Evolutionary conservation across 2,888 invertebrate genomes (phyloP).

Genomic region (Netelia fuscicornis): DNA sequence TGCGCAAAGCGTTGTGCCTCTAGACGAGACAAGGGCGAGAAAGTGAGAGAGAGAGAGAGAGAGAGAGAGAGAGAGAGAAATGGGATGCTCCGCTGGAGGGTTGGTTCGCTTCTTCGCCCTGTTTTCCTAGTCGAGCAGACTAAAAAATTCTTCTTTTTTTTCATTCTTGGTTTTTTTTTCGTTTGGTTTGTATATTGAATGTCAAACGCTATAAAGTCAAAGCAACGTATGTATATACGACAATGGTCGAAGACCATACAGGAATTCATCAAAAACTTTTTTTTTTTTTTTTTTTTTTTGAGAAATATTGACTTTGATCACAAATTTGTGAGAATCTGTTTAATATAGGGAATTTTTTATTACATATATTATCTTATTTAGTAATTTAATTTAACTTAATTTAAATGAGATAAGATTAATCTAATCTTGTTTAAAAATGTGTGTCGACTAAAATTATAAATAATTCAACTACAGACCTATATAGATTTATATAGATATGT

Average conservation of each 20-base stretch:
- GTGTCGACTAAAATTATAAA: too few species aligned
- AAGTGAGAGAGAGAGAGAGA: not conserved
- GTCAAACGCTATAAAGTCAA: slow-evolving; percentile 41
- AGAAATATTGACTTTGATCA: not conserved
- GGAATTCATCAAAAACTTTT: not conserved
- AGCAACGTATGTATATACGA: not conserved
- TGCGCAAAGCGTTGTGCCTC: slow-evolving; percentile 42
- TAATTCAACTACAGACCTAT: too few species aligned
- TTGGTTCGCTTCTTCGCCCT: not conserved
- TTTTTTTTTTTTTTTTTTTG: not conserved
- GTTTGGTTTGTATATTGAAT: slow-evolving; percentile 16
- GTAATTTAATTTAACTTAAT: too few species aligned
- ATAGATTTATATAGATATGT: too few species aligned
- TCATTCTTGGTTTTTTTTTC: not conserved
- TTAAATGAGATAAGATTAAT: too few species aligned
- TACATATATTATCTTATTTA: too few species aligned
- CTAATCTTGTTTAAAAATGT: too few species aligned
- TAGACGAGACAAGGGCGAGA: slow-evolving; percentile 48
- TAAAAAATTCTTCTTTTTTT: slow-evolving; percentile 1
- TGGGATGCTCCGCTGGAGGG: not conserved
- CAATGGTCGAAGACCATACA: not conserved
- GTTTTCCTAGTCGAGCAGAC: slow-evolving; percentile 7
- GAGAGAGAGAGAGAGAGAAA: too few species aligned
- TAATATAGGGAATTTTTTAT: not conserved
- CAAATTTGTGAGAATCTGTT: not conserved